Percentiles rank a stretch among this genome's conserved stretches.
Conservation (phyloP, 2,113 vertebrate genomes). For the Nothoprocta perdicaria region DNA sequence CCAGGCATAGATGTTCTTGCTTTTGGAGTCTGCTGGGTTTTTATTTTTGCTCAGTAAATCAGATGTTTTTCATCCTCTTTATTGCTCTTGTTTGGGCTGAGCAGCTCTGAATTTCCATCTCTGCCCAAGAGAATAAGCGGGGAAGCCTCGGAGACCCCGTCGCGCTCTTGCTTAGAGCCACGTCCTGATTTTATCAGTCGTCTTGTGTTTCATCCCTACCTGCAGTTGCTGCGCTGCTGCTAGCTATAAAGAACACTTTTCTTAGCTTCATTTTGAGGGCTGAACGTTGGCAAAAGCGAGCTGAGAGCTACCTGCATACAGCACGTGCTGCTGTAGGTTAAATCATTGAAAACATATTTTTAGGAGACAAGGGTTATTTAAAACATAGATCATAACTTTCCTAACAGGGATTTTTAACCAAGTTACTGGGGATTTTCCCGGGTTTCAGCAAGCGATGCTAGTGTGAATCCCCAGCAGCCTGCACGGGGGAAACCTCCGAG, state of each 20-base stretch:
- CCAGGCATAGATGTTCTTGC: neutral
- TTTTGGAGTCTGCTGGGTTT: neutral
- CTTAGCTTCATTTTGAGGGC: neutral
- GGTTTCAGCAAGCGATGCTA: accelerated
- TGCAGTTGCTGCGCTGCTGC: neutral
- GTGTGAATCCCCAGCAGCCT: neutral
- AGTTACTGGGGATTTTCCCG: neutral
- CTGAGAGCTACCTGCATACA: neutral
- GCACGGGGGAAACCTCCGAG: accelerated
- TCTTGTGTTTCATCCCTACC: accelerated
- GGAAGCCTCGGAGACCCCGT: neutral
- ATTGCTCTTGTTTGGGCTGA: neutral
- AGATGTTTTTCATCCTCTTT: neutral
- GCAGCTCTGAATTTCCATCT: neutral
- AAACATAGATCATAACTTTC: conserved; percentile 16
- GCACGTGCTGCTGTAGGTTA: conserved; percentile 9
- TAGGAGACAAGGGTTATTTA: conserved; percentile 48
- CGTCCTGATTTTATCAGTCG: neutral
- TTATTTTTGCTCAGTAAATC: neutral
- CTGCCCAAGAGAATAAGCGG: neutral
- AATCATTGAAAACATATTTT: conserved; percentile 24
- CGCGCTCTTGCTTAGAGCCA: neutral
- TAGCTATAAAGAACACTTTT: neutral
- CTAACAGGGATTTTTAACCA: neutral
- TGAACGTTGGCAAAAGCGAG: neutral